Evolutionary conservation across 2,888 invertebrate species (phyloP), one percentile per base, ranked within the genome.

Genomic region (Sympetrum striolatum): DNA sequence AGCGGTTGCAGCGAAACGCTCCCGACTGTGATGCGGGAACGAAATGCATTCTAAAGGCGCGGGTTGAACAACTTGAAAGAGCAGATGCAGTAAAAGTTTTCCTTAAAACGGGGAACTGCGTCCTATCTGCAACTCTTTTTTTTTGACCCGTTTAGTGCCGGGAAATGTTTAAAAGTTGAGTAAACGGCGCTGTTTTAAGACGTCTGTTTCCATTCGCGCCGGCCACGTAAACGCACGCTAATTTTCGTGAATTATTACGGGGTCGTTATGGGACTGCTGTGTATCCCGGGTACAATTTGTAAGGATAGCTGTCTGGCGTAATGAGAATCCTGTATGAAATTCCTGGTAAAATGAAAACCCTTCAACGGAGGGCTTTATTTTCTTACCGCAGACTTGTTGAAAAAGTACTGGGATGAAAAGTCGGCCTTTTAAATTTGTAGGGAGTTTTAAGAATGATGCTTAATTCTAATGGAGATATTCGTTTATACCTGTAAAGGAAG

Each of bases 131-230:
- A 60, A 22, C 60, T 15, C 31, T 86, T 60, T 82, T 86, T 25
- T 14, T 18, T 22, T n/a, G n/a, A n/a, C n/a, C n/a, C 86, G 86
- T 86, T 86, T 86, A 86, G 18, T 15, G 58, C 31, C 22, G 15
- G 58, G 35, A 82, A 82, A 60, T 86, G 86, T 64, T 86, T 86
- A 48, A 86, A 86, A 86, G n/a, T 60, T 37, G 31, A 22, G 12
- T 60, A 58, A 60, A 64, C 10, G 73, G 60, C 35, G 3, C 37
- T 3, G 60, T 22, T 35, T 86, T 86, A 86, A 60, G 60, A 60
- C 64, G 58, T 0, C 15, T 35, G 58, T 82, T 86, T 86, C 37
- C 14, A 22, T 58, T 44, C 25, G 82, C 35, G 10, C 35, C 10
- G n/a, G n/a, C 60, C 86, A 2, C 31, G 37, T 60, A 60, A 86